Base-by-base conservation (phyloP, 2,113 vertebrate species). In the Gopherus evgoodei region DNA sequence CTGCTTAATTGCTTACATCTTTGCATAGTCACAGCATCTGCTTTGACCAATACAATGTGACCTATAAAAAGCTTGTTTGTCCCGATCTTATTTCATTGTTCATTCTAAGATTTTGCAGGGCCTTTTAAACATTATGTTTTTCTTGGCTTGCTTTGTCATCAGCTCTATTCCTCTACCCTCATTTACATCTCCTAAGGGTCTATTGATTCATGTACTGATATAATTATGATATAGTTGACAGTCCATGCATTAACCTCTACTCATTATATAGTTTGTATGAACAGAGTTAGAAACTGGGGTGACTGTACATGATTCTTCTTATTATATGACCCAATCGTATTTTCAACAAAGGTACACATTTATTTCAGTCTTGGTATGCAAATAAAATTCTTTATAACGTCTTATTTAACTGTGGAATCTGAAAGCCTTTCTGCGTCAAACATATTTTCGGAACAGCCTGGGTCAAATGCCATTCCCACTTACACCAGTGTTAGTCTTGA, bases 181-280 rank as follows among this genome's bases (percentile, higher is more conserved):
- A 83, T 93, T 96, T 94, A 81, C 90, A 96, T 47, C 42, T 91
- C 75, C 81, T 81, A 81, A 85, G 92, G 54, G 22, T 2, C 93
- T 97, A 97, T 94, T 96, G 96, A 97, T 97, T 97, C 95, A 96
- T 94, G 50, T 88, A 85, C 27, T 96, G 56, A 84, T 93, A 94
- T 87, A 97, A 97, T 96, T 97, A 94, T 94, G 96, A 97, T 97
- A 94, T 87, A 95, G 92, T 91, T 97, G 94, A 93, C 90, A 96
- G 89, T 90, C 81, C 86, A 85, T 53, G 85, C 62, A 92, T 96
- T 97, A 95, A 96, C 87, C 84, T 93, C 93, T 96, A 80, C 56
- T 91, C 89, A 89, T 85, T 91, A 96, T 93, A 93, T 62, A 91
- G 81, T 89, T 84, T 91, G 1, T 81, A 83, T 59, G 91, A 94